Evolutionary conservation across 2,797 vertebrate species (phyloP).

Genomic region (Muscicapa comitata): DNA sequence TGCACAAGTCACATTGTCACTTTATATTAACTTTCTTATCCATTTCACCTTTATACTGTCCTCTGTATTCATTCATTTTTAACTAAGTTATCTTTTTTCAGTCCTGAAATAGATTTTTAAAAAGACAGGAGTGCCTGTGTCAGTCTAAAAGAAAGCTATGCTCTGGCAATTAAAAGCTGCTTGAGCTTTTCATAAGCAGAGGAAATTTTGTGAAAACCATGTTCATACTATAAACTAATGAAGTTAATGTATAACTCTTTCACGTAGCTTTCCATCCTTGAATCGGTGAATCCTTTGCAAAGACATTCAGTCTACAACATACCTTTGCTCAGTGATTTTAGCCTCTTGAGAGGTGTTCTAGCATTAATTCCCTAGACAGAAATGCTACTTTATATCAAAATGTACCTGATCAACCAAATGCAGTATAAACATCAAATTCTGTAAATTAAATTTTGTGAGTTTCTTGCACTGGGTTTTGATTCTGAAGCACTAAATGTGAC

Average conservation of each 20-base stretch:
- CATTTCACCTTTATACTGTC: constrained; percentile 56
- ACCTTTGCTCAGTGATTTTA: neutral
- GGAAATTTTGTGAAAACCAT: neutral
- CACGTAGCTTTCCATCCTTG: neutral
- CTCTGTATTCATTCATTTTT: constrained; percentile 58
- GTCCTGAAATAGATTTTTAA: constrained; percentile 44
- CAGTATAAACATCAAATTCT: neutral
- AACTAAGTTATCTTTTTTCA: constrained; percentile 49
- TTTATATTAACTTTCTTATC: constrained; percentile 64
- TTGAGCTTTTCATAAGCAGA: neutral
- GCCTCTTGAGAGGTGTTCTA: neutral
- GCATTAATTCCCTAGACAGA: neutral
- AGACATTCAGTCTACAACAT: neutral
- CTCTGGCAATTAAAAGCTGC: constrained; percentile 27
- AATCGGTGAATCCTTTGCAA: neutral
- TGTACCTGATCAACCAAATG: neutral
- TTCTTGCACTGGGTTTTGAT: neutral
- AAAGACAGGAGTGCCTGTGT: neutral
- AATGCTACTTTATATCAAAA: neutral
- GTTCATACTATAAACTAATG: neutral
- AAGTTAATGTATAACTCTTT: neutral
- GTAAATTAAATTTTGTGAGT: neutral
- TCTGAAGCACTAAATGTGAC: neutral
- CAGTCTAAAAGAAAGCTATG: neutral
- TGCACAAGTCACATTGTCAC: constrained; percentile 57